These are phyloP conservation scores for Drosophila barbarae DNA, from an alignment of 2,888 invertebrate genomes.

Conservation along the genomic window DNA sequence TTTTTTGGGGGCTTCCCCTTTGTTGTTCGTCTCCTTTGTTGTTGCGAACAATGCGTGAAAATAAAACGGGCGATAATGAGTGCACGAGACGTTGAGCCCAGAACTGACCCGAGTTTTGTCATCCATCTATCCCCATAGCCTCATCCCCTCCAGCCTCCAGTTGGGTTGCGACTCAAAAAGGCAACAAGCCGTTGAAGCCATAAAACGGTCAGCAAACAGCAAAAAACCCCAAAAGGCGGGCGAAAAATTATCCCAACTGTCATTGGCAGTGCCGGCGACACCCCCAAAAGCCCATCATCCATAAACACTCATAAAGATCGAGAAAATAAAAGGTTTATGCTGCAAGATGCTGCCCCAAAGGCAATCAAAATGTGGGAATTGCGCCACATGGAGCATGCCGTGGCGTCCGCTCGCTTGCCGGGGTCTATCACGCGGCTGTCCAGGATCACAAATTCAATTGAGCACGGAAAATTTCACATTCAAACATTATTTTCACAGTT, in stretches of 20 bases:
- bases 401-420: neutral
- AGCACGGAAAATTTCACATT: too few relatives aligned
- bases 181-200: conserved; percentile 62
- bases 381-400: conserved; percentile 8
- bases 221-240: conserved; percentile 38
- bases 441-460: too few relatives aligned
- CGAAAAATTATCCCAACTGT: conserved; percentile 34
- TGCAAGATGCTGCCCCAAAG: conserved; percentile 13
- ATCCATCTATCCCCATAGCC: conserved; percentile 38
- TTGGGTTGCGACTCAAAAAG: conserved; percentile 47
- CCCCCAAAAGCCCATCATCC: conserved; percentile 2
- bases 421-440: too few relatives aligned
- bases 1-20: conserved; percentile 38
- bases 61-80: conserved; percentile 64
- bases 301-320: conserved; percentile 29
- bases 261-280: conserved; percentile 41
- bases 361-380: conserved; percentile 20
- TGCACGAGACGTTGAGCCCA: conserved; percentile 37
- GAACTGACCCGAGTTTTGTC: conserved; percentile 37
- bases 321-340: conserved; percentile 20
- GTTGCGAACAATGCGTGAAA: conserved; percentile 62
- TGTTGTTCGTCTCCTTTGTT: conserved; percentile 38
- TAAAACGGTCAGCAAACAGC: conserved; percentile 47
- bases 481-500: too few relatives aligned
- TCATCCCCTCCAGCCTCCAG: conserved; percentile 5